Evolutionary conservation across 2,888 invertebrate genomes (phyloP), one percentile per base, ranked within the genome.

Genomic region (Oegoconia quadripuncta): DNA sequence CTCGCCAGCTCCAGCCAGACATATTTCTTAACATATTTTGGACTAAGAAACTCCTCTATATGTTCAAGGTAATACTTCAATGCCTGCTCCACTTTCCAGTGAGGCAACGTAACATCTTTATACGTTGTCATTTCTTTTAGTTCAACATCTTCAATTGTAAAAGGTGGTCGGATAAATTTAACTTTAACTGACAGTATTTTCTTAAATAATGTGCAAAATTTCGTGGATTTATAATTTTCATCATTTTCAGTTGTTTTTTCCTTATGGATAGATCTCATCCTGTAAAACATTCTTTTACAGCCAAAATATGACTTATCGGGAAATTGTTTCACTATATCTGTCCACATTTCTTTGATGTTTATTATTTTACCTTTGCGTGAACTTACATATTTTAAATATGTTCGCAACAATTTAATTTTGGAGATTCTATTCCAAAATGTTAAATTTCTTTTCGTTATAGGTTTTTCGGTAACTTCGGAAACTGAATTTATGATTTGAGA

Each of bases 1-100:
- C 65, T 70, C 0, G 81, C 78, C 4, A 87, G 38, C 39, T 82
- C 77, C 0, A 66, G 68, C 86, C 84, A 87, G 0, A 81, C 49
- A 40, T 73, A 76, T 55, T 77, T 78, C 46, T 77, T 80, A 25
- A 83, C 80, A 25, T 68, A 83, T 46, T 69, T 75, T 0, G 86
- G 83, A 41, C 73, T 80, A 0, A 67, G 44, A 36, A 84, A 87
- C 28, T 83, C 82, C 36, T 83, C 79, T 0, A 83, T 55, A 42
- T 83, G 72, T 31, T 75, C 62, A 18, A 80, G 50, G 30, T 86
- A 84, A 37, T 82, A 82, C 14, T 65, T 52, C 16, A 86, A 54
- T 0, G 78, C 80, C 34, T 64, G 58, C 1, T 58, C 50, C 0
- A 82, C 74, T 58, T 79, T 82, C 0, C 61, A 57, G 2, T 67